Base-by-base conservation (phyloP, 2,888 invertebrate genomes). In the Drosophila hamatofila region DNA sequence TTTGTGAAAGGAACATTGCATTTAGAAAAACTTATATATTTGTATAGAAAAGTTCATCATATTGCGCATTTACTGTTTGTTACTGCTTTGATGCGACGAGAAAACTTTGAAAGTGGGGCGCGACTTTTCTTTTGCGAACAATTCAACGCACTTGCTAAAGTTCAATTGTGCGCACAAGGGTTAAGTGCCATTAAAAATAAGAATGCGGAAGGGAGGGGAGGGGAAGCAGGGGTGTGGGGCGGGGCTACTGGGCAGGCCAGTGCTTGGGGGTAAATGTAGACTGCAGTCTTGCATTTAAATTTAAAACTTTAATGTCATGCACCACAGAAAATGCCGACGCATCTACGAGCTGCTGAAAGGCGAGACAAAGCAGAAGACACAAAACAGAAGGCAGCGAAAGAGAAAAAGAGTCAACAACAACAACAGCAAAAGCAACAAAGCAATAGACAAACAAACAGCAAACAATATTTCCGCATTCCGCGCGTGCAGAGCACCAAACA, bases 251-350 rank as follows among this genome's bases (percentile, higher is more conserved):
- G 23, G 12, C 25, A 18, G 39, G 25, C 52, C 21, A 49, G 41
- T 39, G 57, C 18, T 27, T 30, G 41, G 56, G 55, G 58, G 54
- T 25, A 57, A 44, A 63, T 56, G 68, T 58, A 58, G 44, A 33
- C 70, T 23, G 52, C 60, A 44, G 59, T 30, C 58, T 70, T 83
- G 83, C 60, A 72, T 73, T 83, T 88, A 78, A 88, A 89, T 85
- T 84, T 88, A 82, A 83, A 85, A 84, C 83, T 86, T 86, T 86
- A 88, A 86, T 88, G 87, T 86, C 90, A 88, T 83, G 83, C 88
- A 75, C 73, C 78, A 78, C 59, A 72, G 80, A 69, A 78, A 79
- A 77, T 78, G 67, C 63, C 75, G 79, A 78, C 81, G 75, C 71
- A 86, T 86, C 82, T 68, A 68, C 55, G 61, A 81, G 69, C 76